These are phyloP conservation scores for Parnassius orleans DNA, from an alignment of 2,888 invertebrate genomes.

Conservation along the genomic window DNA sequence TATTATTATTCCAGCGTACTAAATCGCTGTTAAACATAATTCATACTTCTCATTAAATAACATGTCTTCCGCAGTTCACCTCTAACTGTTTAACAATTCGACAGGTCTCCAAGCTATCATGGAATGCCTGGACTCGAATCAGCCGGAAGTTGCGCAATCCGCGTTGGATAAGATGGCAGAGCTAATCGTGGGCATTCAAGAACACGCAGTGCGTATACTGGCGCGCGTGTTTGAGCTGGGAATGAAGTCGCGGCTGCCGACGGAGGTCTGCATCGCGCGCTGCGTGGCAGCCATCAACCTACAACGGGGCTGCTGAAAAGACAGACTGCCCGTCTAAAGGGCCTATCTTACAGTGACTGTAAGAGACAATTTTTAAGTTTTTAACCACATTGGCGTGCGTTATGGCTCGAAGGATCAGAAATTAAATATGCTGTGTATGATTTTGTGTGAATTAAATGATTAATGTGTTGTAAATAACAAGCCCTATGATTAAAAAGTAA, in stretches of 20 bases:
- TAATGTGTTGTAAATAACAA: too few relatives aligned
- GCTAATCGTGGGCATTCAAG: slow-evolving; percentile 90
- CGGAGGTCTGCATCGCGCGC: slow-evolving; percentile 87
- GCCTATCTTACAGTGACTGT: neutral
- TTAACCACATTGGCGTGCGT: neutral
- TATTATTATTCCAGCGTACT: too few relatives aligned
- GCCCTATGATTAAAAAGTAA: too few relatives aligned
- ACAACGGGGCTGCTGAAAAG: slow-evolving; percentile 87
- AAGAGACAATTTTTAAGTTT: neutral
- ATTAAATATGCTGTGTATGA: neutral
- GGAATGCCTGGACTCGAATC: slow-evolving; percentile 89
- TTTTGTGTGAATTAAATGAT: neutral
- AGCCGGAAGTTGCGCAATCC: slow-evolving; percentile 89
- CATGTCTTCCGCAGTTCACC: too few relatives aligned
- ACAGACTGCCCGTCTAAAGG: slow-evolving; percentile 8
- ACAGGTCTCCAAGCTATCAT: slow-evolving; percentile 88
- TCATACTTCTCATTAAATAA: too few relatives aligned
- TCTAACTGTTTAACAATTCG: neutral
- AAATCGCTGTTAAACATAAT: too few relatives aligned
- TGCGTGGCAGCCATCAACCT: slow-evolving; percentile 90
- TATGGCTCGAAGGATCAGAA: slow-evolving; percentile 13
- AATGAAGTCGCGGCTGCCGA: slow-evolving; percentile 88
- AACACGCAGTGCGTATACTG: slow-evolving; percentile 89
- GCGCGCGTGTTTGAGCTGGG: slow-evolving; percentile 91
- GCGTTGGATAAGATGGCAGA: slow-evolving; percentile 92